phyloP scores from a whole-genome alignment of 1,140 invertebrate genomes.

The Asobara japonica region DNA sequence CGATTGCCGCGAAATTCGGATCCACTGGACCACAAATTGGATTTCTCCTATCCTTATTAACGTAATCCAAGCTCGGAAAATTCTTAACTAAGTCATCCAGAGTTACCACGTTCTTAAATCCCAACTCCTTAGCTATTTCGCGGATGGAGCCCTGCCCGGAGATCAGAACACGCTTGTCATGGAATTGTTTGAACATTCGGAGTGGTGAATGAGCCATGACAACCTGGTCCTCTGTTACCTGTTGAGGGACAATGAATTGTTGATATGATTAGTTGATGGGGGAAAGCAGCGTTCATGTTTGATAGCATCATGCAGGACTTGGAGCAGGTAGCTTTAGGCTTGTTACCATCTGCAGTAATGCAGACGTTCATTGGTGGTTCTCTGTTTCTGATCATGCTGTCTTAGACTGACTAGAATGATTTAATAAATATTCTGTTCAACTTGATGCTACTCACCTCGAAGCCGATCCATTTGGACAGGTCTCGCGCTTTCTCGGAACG shows the following conservation, averaged over 20 bases:
- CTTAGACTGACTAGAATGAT: too few species aligned
- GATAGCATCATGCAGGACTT: too few species aligned
- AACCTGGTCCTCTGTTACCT: slow-evolving; percentile 75
- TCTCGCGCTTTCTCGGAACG: slow-evolving; percentile 72
- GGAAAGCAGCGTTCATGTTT: too few species aligned
- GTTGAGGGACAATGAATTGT: too few species aligned
- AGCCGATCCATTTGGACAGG: slow-evolving; percentile 72
- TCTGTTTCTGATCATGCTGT: too few species aligned
- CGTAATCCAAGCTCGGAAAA: slow-evolving; percentile 76
- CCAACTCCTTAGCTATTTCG: slow-evolving; percentile 75
- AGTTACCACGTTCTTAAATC: slow-evolving; percentile 73
- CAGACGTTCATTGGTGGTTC: too few species aligned
- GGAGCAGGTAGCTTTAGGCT: too few species aligned
- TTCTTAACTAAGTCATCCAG: slow-evolving; percentile 72
- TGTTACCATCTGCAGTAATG: too few species aligned
- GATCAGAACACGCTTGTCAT: slow-evolving; percentile 74
- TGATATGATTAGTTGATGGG: too few species aligned
- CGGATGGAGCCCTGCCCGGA: slow-evolving; percentile 76
- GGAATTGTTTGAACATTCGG: slow-evolving; percentile 73
- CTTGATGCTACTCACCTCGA: too few species aligned
- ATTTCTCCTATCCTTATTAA: slow-evolving; percentile 73
- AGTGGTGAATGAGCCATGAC: slow-evolving; percentile 79
- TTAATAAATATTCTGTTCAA: too few species aligned
- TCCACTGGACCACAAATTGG: slow-evolving; percentile 67
- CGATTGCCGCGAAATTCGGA: slow-evolving; percentile 66